Base-by-base conservation (phyloP, 2,797 vertebrate genomes). In the Gymnothorax javanicus region DNA sequence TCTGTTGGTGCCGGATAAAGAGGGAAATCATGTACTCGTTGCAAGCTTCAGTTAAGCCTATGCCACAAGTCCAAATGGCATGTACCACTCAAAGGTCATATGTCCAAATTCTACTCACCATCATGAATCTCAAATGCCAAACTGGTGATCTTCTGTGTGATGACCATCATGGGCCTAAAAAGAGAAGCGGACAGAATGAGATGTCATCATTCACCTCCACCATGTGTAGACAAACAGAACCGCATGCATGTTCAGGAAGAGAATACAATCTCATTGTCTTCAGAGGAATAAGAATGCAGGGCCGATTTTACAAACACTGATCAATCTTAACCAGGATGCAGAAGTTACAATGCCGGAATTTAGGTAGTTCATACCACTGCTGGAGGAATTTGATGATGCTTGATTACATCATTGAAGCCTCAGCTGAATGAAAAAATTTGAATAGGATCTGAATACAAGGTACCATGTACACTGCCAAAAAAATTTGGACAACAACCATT, bases 81-180 rank as follows among this genome's bases (percentile, higher is more conserved):
- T 43, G 33, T 43, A 43, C 33, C 33, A 43, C 33, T 43, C 33
- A 54, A 27, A 82, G 4, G 50, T n/a, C 20, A 23, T 27, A 23
- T 27, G 69, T 50, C 27, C 5, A 50, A 62, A 25, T n/a, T 25
- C 12, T 84, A 89, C 97, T 98, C 97, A 99, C 98, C 98, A 71
- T 99, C 98, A 17, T 97, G 98, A 93, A 99, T 96, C 93, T 99
- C 97, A 90, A 97, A 99, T 6, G 97, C 98, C 96, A 99, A 92
- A 91, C 98, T 98, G 92, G 98, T 99, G 90, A 99, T 99, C 97
- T 99, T 99, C 97, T 99, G 98, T 7, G 98, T 99, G 91, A 99
- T 99, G 90, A 99, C 98, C 98, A 99, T 99, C 98, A 99, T 99
- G 87, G 98, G 98, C 91, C 98, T 99, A 84, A 73, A 75, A 27